Percentiles rank a stretch among this genome's conserved stretches.
Evolutionary conservation across 2,888 invertebrate species (phyloP).

Genomic region (Sphecodes monilicornis): DNA sequence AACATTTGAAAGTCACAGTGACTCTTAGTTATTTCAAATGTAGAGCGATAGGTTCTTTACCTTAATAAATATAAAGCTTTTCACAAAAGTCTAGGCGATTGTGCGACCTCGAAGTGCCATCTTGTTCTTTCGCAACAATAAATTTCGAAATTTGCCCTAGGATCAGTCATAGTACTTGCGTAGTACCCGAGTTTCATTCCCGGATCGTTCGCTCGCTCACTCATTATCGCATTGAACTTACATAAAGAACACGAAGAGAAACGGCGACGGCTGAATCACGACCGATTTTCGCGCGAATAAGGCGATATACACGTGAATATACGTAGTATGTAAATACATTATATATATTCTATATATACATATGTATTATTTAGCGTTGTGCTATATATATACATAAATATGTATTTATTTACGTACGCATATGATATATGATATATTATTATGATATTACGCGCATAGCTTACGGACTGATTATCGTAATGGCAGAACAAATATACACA

Average conservation of each 20-base stretch:
- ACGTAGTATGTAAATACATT: conserved; percentile 64
- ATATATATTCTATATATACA: conserved; percentile 55
- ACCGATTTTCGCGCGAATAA: conserved; percentile 75
- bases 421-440: conserved; percentile 70
- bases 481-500: conserved; percentile 56
- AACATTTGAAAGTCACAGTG: neutral
- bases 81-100: neutral
- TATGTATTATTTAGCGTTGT: conserved; percentile 44
- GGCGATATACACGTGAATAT: conserved; percentile 72
- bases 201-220: conserved; percentile 67
- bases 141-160: neutral
- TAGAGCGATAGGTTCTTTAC: neutral
- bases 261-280: conserved; percentile 71
- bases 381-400: conserved; percentile 58
- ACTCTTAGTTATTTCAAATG: neutral
- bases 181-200: conserved; percentile 42
- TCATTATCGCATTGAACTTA: conserved; percentile 69
- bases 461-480: conserved; percentile 83
- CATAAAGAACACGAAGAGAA: conserved; percentile 52
- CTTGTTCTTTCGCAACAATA: neutral
- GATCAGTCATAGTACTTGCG: neutral
- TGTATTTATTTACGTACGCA: conserved; percentile 72
- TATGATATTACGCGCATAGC: conserved; percentile 81
- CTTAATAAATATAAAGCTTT: neutral
- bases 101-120: neutral